phyloP scores from a whole-genome alignment of 2,113 vertebrate genomes.

The Aspiorhynchus laticeps region DNA sequence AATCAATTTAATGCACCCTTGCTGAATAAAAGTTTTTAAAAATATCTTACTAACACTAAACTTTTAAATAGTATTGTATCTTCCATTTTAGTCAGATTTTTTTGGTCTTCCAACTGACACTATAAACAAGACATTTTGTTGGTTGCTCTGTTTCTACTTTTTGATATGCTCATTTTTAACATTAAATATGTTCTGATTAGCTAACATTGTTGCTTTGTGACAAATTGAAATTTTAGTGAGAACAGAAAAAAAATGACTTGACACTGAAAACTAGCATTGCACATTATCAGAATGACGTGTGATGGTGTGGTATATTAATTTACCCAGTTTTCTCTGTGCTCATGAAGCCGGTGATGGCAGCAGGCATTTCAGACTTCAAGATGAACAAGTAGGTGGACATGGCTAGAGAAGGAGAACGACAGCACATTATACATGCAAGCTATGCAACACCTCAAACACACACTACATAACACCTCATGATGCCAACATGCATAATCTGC shows the following conservation, averaged over 20 bases:
- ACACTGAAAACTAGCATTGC: background rate
- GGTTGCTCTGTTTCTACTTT: background rate
- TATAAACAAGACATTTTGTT: background rate
- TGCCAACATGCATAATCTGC: background rate
- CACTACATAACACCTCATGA: constrained; percentile 1
- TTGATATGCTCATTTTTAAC: background rate
- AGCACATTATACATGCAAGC: constrained; percentile 22
- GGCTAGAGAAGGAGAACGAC: constrained; percentile 73
- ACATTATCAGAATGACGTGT: constrained; percentile 2
- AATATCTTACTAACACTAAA: background rate
- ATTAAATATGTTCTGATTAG: background rate
- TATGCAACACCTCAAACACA: constrained; percentile 1
- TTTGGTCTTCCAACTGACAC: background rate
- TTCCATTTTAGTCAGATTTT: background rate
- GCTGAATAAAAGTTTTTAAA: background rate
- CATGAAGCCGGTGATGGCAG: constrained; percentile 82
- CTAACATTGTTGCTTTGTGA: background rate
- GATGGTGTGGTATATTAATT: constrained; percentile 58
- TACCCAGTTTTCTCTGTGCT: constrained; percentile 79
- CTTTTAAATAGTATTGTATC: background rate
- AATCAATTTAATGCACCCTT: background rate
- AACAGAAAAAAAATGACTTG: background rate
- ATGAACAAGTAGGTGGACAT: constrained; percentile 97
- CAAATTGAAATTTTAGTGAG: background rate
- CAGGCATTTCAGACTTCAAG: constrained; percentile 93